phyloP scores from a whole-genome alignment of 1,140 invertebrate species.

The Teleopsis dalmanni region DNA sequence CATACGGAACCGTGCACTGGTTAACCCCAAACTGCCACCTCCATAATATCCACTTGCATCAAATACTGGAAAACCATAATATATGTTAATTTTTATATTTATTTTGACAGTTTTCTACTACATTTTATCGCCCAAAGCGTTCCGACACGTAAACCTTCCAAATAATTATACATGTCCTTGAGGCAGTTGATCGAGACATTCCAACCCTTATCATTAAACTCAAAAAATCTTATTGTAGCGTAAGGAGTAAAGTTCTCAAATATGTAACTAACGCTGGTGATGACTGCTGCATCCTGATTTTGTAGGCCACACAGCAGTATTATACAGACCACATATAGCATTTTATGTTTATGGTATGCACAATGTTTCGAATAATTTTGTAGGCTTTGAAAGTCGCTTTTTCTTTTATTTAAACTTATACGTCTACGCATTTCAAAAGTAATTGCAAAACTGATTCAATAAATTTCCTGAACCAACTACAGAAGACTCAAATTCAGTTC shows the following conservation, averaged over 20 bases:
- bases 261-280: constrained; percentile 16
- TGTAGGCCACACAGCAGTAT: neutral
- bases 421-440: too few relatives aligned
- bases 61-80: constrained; percentile 9
- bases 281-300: constrained; percentile 4
- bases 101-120: neutral
- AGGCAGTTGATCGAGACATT: constrained; percentile 16
- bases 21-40: constrained; percentile 10
- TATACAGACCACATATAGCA: too few relatives aligned
- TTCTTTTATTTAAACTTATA: too few relatives aligned
- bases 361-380: too few relatives aligned
- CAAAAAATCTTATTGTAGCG: constrained; percentile 14
- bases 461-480: too few relatives aligned
- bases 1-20: constrained; percentile 2
- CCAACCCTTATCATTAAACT: constrained; percentile 19
- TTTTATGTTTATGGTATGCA: too few relatives aligned
- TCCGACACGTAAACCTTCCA: constrained; percentile 14
- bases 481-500: too few relatives aligned
- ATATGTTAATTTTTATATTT: neutral
- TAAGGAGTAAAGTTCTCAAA: constrained; percentile 18
- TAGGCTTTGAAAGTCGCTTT: too few relatives aligned
- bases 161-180: constrained; percentile 15
- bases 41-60: constrained; percentile 15
- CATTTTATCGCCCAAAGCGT: constrained; percentile 15
- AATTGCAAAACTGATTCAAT: too few relatives aligned